A percentile compares a stretch with the other conserved stretches of the same genome.
These are phyloP conservation scores for Bucorvus abyssinicus DNA, from an alignment of 2,797 vertebrate genomes.

Conservation along the genomic window DNA sequence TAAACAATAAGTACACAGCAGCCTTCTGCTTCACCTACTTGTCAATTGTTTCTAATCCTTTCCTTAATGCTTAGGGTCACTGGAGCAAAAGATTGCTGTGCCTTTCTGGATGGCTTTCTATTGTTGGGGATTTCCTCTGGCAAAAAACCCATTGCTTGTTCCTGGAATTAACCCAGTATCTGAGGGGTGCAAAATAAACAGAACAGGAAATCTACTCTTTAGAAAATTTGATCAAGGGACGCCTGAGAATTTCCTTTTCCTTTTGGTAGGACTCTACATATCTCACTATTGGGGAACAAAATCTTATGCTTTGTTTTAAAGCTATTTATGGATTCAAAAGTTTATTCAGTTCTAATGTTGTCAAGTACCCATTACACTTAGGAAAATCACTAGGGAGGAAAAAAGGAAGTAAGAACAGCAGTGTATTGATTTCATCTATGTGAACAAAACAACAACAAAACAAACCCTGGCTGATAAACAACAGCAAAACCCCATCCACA, in stretches of 20 bases:
- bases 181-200: neutral
- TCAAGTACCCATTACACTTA: neutral
- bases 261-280: neutral
- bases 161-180: neutral
- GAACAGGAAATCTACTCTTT: neutral
- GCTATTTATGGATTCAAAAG: neutral
- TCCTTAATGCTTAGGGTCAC: neutral
- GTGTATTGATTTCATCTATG: neutral
- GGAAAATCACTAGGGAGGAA: neutral
- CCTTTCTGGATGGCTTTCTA: neutral
- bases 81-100: neutral
- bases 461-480: neutral
- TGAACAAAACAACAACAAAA: neutral
- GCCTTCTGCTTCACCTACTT: neutral
- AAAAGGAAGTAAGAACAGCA: neutral
- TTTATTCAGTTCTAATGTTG: neutral
- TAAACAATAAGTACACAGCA: neutral
- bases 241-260: neutral
- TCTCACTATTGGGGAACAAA: neutral
- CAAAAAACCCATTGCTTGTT: neutral
- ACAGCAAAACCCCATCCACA: rapidly evolving
- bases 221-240: neutral
- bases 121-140: neutral
- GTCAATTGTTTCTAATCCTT: neutral
- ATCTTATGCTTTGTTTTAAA: neutral